Evolutionary conservation across 2,888 invertebrate species (phyloP), one percentile per base, ranked within the genome.

Genomic region (Leptinotarsa rubiginosa): DNA sequence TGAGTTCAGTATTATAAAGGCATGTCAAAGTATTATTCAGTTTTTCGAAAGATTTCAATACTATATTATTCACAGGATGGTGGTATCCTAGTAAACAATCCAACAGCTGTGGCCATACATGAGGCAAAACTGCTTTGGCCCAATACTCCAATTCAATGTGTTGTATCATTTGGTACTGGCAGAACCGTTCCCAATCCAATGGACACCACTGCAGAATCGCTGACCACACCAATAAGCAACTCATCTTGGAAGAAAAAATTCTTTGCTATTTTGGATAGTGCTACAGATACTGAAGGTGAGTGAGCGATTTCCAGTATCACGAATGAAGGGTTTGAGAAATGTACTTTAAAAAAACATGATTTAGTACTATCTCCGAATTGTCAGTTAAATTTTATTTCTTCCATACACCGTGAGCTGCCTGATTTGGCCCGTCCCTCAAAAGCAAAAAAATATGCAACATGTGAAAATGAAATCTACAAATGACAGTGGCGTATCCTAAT

Each of bases 101-200:
- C 97, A 0, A 93, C 96, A 15, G 95, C 95, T 3, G 92, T 97
- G 10, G 97, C 95, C 0, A 89, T 97, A 62, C 96, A 96, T 85
- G 97, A 97, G 88, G 94, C 96, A 0, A 92, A 92, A 80, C 90
- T 94, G 50, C 87, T 97, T 65, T 97, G 94, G 94, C 96, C 96
- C 0, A 90, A 92, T 56, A 91, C 89, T 74, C 90, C 91, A 0
- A 89, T 97, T 64, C 93, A 93, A 79, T 94, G 95, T 83, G 92
- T 97, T 0, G 90, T 97, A 64, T 96, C 96, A 0, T 91, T 96
- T 69, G 97, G 97, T 52, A 97, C 96, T 3, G 94, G 94, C 31
- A 89, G 92, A 75, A 90, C 91, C 1, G 88, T 89, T 66, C 87
- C 89, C 3, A 83, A 83, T 69, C 86, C 88, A 25, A 81, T 87